A percentile compares a stretch with the other conserved stretches of the same genome.
Conservation (phyloP, 2,888 invertebrate genomes). For the Elegia similella region DNA sequence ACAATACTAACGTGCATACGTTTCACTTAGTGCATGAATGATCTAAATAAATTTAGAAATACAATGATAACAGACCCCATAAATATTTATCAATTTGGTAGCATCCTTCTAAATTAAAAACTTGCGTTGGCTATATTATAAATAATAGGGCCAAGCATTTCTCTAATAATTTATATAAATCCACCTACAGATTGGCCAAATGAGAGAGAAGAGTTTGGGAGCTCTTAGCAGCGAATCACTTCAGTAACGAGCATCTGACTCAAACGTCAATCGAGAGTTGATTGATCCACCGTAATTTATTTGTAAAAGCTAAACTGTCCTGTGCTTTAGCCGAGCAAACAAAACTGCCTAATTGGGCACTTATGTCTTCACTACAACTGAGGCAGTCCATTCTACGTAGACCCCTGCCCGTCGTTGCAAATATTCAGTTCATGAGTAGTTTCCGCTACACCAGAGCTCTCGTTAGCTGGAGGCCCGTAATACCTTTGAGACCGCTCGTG, state of each 20-base stretch:
- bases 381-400: constrained; percentile 23
- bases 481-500: constrained; percentile 34
- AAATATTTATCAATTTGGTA: no score
- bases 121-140: no score
- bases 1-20: no score
- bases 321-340: constrained; percentile 36
- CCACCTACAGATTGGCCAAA: neutral
- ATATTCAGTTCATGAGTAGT: constrained; percentile 10
- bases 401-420: constrained; percentile 16
- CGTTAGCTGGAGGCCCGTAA: constrained; percentile 25
- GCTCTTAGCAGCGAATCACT: constrained; percentile 7
- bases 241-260: neutral
- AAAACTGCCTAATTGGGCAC: constrained; percentile 47
- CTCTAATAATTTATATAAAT: no score
- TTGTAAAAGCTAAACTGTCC: constrained; percentile 34
- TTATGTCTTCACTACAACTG: constrained; percentile 40
- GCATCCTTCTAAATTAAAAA: no score
- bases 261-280: neutral
- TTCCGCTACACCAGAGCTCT: constrained; percentile 18
- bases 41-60: no score
- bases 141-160: no score
- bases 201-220: no score
- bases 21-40: no score
- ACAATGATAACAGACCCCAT: no score
- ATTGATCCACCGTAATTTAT: constrained; percentile 29